Conservation (phyloP, 2,888 invertebrate genomes). For the Trachelus stipa region DNA sequence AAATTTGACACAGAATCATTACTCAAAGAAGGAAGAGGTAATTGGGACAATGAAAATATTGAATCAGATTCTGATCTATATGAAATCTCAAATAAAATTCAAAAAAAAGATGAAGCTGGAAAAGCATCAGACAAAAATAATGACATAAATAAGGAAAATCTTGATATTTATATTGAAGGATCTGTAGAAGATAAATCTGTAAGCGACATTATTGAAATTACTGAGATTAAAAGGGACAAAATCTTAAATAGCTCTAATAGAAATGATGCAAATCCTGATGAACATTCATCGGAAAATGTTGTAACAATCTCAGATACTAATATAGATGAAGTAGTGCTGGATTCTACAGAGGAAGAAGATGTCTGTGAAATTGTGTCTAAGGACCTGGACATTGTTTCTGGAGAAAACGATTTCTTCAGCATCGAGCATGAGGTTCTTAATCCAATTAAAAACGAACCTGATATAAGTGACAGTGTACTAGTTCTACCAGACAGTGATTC, state of each 20-base stretch:
- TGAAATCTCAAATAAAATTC: not conserved
- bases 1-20: constrained; percentile 29
- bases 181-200: not conserved
- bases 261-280: not conserved
- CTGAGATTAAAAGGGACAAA: constrained; percentile 12
- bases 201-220: not conserved
- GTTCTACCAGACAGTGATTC: constrained; percentile 76
- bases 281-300: not conserved
- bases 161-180: not conserved
- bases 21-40: constrained; percentile 21
- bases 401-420: constrained; percentile 41
- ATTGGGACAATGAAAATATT: constrained; percentile 2
- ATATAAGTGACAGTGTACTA: constrained; percentile 59
- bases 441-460: constrained; percentile 48
- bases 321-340: constrained; percentile 44
- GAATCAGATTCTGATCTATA: not conserved
- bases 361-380: constrained; percentile 42
- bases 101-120: not conserved
- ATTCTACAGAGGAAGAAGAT: constrained; percentile 55
- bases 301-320: constrained; percentile 10
- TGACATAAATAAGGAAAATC: not conserved
- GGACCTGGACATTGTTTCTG: constrained; percentile 27
- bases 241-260: not conserved
- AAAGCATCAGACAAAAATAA: not conserved
- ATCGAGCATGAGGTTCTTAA: constrained; percentile 44